Evolutionary conservation across 2,888 invertebrate species (phyloP).

Genomic region (Napeogenes sylphis): DNA sequence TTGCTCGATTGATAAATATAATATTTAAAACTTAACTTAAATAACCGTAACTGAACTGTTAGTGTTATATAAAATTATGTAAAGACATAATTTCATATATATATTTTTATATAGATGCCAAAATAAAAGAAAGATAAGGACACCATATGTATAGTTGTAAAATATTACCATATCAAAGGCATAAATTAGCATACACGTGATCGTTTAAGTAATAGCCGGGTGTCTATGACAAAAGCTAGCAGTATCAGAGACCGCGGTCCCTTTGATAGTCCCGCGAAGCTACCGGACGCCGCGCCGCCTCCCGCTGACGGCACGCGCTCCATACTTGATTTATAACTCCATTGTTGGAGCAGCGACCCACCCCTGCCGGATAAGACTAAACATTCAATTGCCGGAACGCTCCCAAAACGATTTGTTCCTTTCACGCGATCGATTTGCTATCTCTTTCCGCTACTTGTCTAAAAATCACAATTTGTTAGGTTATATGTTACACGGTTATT

Average conservation of each 20-base stretch:
- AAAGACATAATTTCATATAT: not conserved
- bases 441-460: slow-evolving; percentile 34
- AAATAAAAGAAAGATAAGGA: not conserved
- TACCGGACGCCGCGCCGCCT: slow-evolving; percentile 37
- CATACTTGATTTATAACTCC: slow-evolving; percentile 77
- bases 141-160: not conserved
- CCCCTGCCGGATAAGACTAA: slow-evolving; percentile 72
- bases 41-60: no score
- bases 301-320: slow-evolving; percentile 64
- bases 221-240: slow-evolving; percentile 27
- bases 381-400: slow-evolving; percentile 71
- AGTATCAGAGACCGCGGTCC: slow-evolving; percentile 28
- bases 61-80: no score
- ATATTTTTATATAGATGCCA: not conserved
- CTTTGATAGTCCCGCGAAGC: slow-evolving; percentile 56
- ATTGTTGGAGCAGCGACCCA: slow-evolving; percentile 70
- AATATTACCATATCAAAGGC: slow-evolving; percentile 24
- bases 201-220: slow-evolving; percentile 24
- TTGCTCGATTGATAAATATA: no score
- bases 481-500: slow-evolving; percentile 28
- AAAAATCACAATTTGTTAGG: slow-evolving; percentile 18
- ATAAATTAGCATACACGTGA: slow-evolving; percentile 7
- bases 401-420: slow-evolving; percentile 71
- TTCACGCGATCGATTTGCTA: slow-evolving; percentile 63
- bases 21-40: no score